phyloP scores from a whole-genome alignment of 2,113 vertebrate species.

The Stigmatopora argus region DNA sequence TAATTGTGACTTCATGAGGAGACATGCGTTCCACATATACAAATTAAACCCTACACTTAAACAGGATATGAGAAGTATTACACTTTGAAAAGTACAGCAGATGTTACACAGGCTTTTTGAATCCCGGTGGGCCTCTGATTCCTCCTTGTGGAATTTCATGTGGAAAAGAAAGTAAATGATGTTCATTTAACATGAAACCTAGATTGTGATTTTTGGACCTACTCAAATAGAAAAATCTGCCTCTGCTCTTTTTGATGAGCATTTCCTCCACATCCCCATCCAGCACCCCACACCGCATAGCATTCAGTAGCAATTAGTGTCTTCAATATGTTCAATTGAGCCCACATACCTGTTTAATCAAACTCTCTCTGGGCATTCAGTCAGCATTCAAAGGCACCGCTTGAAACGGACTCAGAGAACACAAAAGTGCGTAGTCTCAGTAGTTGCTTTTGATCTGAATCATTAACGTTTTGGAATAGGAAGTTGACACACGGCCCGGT shows the following conservation, averaged over 20 bases:
- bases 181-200: conserved; percentile 47
- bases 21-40: not conserved
- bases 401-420: conserved; percentile 47
- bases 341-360: conserved; percentile 66
- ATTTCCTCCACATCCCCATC: conserved; percentile 51
- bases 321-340: conserved; percentile 56
- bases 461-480: conserved; percentile 73
- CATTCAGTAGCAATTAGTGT: conserved; percentile 60
- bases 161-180: conserved; percentile 24
- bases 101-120: not conserved
- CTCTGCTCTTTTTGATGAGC: conserved; percentile 35
- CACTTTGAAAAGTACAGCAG: not conserved
- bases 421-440: conserved; percentile 57
- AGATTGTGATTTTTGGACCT: conserved; percentile 43
- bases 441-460: conserved; percentile 69
- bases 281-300: conserved; percentile 47
- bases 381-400: conserved; percentile 54
- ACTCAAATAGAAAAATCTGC: conserved; percentile 25
- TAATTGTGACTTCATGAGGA: not conserved
- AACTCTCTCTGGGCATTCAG: conserved; percentile 51
- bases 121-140: not conserved
- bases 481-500: conserved; percentile 66
- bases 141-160: conserved; percentile 8
- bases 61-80: not conserved
- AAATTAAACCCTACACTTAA: not conserved